A percentile compares a stretch with the other conserved stretches of the same genome.
Conservation (phyloP, 2,888 invertebrate genomes). For the Salpingus planirostris region DNA sequence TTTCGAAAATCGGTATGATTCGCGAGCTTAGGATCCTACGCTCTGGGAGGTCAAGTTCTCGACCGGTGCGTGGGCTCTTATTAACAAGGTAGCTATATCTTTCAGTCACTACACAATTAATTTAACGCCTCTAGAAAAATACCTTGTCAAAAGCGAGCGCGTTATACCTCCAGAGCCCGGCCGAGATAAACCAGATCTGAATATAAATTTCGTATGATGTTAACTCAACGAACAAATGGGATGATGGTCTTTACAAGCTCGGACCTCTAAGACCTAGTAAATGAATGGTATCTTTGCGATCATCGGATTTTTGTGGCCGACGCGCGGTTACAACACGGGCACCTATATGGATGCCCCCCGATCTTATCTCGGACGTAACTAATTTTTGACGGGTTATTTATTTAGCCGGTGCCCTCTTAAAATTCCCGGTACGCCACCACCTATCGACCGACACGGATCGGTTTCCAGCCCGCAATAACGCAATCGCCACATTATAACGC, state of each 20-base stretch:
- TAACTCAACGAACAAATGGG: conserved; percentile 6
- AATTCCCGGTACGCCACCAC: too few species aligned
- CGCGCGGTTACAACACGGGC: conserved; percentile 8
- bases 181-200: conserved; percentile 9
- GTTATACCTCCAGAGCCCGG: conserved; percentile 16
- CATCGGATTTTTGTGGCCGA: conserved; percentile 7
- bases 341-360: conserved; percentile 10
- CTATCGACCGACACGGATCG: too few species aligned
- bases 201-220: conserved; percentile 3
- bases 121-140: conserved; percentile 34
- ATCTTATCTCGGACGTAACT: conserved; percentile 8
- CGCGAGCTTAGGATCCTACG: conserved; percentile 11
- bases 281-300: conserved; percentile 11
- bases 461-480: too few species aligned
- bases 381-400: conserved; percentile 9
- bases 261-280: conserved; percentile 5
- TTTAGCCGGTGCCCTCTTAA: not conserved
- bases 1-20: too few species aligned
- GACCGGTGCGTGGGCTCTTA: conserved; percentile 32
- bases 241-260: conserved; percentile 5
- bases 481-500: too few species aligned
- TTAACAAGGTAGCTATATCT: conserved; percentile 37
- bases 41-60: conserved; percentile 28
- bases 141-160: conserved; percentile 23
- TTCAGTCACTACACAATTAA: conserved; percentile 35